Evolutionary conservation across 2,888 invertebrate species (phyloP).

Genomic region (Heliothis peltigera): DNA sequence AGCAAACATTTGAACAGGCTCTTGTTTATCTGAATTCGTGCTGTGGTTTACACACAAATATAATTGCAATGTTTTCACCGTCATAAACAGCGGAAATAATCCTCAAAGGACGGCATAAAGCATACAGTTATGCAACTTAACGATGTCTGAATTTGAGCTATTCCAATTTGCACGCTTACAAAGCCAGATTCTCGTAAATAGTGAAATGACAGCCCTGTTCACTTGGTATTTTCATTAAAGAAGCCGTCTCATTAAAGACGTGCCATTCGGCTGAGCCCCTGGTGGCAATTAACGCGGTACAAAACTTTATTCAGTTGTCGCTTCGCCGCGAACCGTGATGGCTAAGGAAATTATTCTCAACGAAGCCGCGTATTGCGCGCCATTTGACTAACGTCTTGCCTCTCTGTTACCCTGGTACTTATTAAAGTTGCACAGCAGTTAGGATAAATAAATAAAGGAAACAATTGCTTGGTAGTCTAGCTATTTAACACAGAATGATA

Average conservation of each 20-base stretch:
- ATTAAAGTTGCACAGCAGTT: slow-evolving; percentile 26
- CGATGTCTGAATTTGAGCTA: slow-evolving; percentile 46
- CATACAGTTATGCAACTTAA: slow-evolving; percentile 30
- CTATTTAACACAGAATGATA: too few relatives aligned
- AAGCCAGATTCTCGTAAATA: slow-evolving; percentile 62
- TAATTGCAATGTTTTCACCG: slow-evolving; percentile 22
- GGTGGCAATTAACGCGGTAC: slow-evolving; percentile 84
- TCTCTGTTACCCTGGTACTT: slow-evolving; percentile 56
- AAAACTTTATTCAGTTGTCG: slow-evolving; percentile 85
- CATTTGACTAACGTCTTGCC: slow-evolving; percentile 69
- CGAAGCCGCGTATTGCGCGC: slow-evolving; percentile 73
- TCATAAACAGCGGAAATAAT: slow-evolving; percentile 32
- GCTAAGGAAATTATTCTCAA: slow-evolving; percentile 74
- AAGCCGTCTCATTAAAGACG: slow-evolving; percentile 87
- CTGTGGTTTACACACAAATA: slow-evolving; percentile 25
- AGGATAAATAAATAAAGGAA: slow-evolving; percentile 17
- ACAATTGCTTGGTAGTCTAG: background rate
- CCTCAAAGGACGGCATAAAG: slow-evolving; percentile 29
- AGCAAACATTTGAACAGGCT: slow-evolving; percentile 15
- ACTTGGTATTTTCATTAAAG: slow-evolving; percentile 86
- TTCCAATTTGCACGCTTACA: slow-evolving; percentile 58
- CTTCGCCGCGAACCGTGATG: slow-evolving; percentile 62
- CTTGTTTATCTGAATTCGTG: slow-evolving; percentile 44
- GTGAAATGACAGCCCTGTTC: slow-evolving; percentile 71
- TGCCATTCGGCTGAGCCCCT: slow-evolving; percentile 76